These are phyloP conservation scores for Hermaeophaga mercurialis DNA, from an alignment of 2,888 invertebrate genomes.

Conservation along the genomic window DNA sequence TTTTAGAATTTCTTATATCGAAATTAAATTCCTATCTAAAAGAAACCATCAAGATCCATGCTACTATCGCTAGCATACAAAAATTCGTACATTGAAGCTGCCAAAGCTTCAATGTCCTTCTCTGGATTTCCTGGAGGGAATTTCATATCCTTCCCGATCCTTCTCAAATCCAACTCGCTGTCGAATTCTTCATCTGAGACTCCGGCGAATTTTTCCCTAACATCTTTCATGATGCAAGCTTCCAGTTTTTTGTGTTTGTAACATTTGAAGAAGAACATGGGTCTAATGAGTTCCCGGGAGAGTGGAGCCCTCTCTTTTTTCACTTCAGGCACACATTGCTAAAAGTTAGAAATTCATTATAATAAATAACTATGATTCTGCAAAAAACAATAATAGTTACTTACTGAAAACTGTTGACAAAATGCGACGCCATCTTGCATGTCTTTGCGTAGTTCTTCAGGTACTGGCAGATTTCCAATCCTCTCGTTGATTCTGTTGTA, in stretches of 20 bases:
- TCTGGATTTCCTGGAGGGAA: conserved; percentile 53
- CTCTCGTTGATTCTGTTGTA: conserved; percentile 67
- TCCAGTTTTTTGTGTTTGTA: conserved; percentile 76
- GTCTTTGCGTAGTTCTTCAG: conserved; percentile 66
- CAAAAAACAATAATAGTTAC: too few relatives aligned
- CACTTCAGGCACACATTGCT: conserved; percentile 74
- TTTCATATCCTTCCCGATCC: conserved; percentile 61
- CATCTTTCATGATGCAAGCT: conserved; percentile 74
- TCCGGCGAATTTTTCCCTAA: conserved; percentile 65
- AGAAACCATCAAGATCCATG: conserved; percentile 61
- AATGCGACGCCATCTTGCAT: conserved; percentile 71
- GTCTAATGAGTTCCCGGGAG: conserved; percentile 67
- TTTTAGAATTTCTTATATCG: too few relatives aligned
- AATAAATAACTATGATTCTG: too few relatives aligned
- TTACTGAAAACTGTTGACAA: conserved; percentile 73
- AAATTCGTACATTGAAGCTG: conserved; percentile 67
- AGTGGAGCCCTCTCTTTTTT: conserved; percentile 67
- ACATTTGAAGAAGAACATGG: conserved; percentile 76
- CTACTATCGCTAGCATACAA: conserved; percentile 64
- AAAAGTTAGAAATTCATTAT: conserved; percentile 44
- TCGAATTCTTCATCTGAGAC: conserved; percentile 65
- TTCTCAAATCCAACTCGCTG: conserved; percentile 56
- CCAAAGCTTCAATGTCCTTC: conserved; percentile 64
- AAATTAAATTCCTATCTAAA: conserved; percentile 40
- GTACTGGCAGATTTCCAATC: conserved; percentile 66